Evolutionary conservation across 2,113 vertebrate species (phyloP).

Genomic region (Pteropus alecto): DNA sequence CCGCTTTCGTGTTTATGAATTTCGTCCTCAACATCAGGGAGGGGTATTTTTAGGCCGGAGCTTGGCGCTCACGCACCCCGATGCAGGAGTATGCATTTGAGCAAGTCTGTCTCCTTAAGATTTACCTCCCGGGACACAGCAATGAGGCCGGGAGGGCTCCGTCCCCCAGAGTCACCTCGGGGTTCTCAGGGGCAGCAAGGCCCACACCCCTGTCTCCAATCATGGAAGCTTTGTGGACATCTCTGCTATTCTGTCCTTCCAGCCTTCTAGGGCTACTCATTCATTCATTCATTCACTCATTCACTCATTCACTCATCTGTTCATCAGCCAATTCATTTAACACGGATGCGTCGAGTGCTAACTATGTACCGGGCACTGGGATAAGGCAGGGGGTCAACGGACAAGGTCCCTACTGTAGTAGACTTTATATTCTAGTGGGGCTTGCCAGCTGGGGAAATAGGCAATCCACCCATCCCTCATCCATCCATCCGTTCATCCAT

Average conservation of each 20-base stretch:
- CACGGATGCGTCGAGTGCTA: not conserved
- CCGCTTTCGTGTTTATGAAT: constrained; percentile 69
- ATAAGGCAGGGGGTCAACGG: not conserved
- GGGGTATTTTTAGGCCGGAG: constrained; percentile 71
- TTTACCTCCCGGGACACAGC: not conserved
- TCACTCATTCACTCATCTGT: not conserved
- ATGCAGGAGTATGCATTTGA: not conserved
- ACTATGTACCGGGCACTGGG: not conserved
- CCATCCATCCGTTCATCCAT: not conserved
- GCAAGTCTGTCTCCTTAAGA: not conserved
- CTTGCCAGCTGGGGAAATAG: not conserved
- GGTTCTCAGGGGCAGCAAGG: not conserved
- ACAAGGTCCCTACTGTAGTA: not conserved
- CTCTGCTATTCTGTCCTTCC: not conserved
- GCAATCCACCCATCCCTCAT: not conserved
- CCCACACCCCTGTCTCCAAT: not conserved
- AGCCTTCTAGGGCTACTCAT: not conserved
- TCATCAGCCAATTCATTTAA: too few relatives aligned
- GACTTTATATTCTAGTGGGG: not conserved
- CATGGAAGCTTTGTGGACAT: not conserved
- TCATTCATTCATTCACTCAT: not conserved
- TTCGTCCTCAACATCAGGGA: constrained; percentile 63
- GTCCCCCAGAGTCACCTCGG: not conserved
- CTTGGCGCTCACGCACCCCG: constrained; percentile 1
- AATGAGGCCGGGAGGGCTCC: not conserved